A percentile compares a stretch with the other conserved stretches of the same genome.
Evolutionary conservation across 2,797 vertebrate species (phyloP).

Genomic region (Octomys mimax): DNA sequence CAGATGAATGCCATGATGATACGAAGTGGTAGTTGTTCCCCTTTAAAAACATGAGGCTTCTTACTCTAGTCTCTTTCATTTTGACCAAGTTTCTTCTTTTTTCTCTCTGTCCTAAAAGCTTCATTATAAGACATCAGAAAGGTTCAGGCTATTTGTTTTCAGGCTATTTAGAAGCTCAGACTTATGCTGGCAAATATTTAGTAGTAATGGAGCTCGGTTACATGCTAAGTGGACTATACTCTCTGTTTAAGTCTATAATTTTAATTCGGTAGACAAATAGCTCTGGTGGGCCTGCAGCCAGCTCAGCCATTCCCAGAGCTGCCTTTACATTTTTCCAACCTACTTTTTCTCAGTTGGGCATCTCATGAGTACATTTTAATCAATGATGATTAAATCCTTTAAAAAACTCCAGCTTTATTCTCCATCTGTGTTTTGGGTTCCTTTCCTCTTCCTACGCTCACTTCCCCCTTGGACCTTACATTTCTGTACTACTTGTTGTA

Average conservation of each 20-base stretch:
- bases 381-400: background rate
- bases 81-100: background rate
- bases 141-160: slow-evolving; percentile 47
- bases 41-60: slow-evolving; percentile 57
- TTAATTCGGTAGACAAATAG: background rate
- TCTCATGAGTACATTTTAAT: background rate
- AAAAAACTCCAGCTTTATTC: background rate
- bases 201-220: background rate
- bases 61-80: slow-evolving; percentile 62
- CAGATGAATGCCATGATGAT: slow-evolving; percentile 38
- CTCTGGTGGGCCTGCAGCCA: background rate
- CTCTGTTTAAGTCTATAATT: background rate
- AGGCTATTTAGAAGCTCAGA: slow-evolving; percentile 39
- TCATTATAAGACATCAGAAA: slow-evolving; percentile 51
- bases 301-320: background rate
- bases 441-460: background rate
- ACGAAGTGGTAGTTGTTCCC: background rate
- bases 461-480: background rate
- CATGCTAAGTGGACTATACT: background rate
- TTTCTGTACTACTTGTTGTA: background rate
- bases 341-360: background rate
- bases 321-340: background rate
- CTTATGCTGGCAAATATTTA: background rate
- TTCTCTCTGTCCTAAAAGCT: slow-evolving; percentile 55
- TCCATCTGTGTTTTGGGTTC: background rate